Conservation (phyloP, 1,140 invertebrate genomes). For the Anastrepha obliqua region DNA sequence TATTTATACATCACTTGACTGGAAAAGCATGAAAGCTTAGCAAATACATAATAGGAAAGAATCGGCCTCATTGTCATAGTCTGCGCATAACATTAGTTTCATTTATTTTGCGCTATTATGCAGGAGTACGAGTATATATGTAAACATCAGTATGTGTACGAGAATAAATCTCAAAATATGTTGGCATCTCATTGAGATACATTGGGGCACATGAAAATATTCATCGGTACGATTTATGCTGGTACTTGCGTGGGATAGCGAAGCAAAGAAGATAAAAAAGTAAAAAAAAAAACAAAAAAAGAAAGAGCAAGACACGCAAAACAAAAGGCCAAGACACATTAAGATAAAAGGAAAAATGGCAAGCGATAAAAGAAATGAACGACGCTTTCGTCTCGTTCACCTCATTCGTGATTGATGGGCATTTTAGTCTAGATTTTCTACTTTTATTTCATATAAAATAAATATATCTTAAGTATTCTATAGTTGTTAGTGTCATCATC, state of each 20-base stretch:
- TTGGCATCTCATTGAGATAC: not conserved
- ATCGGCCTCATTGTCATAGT: not conserved
- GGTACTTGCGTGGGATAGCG: not conserved
- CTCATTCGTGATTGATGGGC: constrained; percentile 1
- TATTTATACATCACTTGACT: not conserved
- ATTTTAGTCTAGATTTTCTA: not conserved
- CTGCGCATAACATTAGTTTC: constrained; percentile 5
- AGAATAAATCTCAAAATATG: too few species aligned
- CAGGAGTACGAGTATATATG: not conserved
- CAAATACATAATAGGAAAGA: constrained; percentile 1
- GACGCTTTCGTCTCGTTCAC: not conserved
- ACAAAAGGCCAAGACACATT: not conserved
- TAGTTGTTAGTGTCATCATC: not conserved
- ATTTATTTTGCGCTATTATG: not conserved
- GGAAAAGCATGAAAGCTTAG: not conserved
- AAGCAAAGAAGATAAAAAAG: not conserved
- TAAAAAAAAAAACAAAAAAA: not conserved
- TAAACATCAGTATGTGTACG: not conserved
- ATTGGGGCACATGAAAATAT: not conserved
- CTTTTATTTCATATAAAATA: not conserved
- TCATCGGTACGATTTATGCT: constrained; percentile 6
- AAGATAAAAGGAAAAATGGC: constrained; percentile 27
- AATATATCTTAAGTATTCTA: not conserved
- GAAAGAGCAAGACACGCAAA: not conserved
- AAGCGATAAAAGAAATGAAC: not conserved